Evolutionary conservation across 2,113 vertebrate species (phyloP), one percentile per base, ranked within the genome.

Genomic region (Sorex fumeus): DNA sequence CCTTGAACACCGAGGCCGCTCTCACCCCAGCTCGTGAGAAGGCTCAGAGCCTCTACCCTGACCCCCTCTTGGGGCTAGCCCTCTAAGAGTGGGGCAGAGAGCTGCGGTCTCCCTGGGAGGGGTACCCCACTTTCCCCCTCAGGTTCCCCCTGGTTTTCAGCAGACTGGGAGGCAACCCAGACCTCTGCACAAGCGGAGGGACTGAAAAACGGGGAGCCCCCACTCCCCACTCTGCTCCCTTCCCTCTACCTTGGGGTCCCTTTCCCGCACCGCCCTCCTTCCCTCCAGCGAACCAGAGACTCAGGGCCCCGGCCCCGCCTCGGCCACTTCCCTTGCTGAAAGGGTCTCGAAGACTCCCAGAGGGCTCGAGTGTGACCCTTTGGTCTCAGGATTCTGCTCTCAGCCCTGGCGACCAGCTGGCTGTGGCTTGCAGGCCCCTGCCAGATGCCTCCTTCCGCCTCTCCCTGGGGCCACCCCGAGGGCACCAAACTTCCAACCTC

Each of bases 91-190:
- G 28, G 30, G 23, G 78, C 25, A 36, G 84, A 32, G 12, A 47
- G 60, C 3, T 50, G 43, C 50, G 12, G 43, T 8, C 36, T 1
- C 2, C 67, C 30, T 12, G 30, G 28, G 30, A 69, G 53, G 19
- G 34, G 60, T 9, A 0, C 6, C 1, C 28, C 0, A 43, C 13
- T 32, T 32, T 43, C 32, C 60, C 77, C 2, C 10, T 36, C 23
- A 12, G 2, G n/a, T 77, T 10, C 57, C 78, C 50, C 23, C 64
- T 40, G 84, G 84, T 8, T 90, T 97, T 97, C 97, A 97, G 97
- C 94, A 96, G 82, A 64, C 57, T 9, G 34, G 28, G 40, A 85
- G 60, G 8, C 50, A 13, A 12, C 30, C 8, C 0, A 66, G n/a
- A 7, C 30, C 57, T 60, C 57, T 40, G 10, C 32, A 6, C 53